phyloP scores from a whole-genome alignment of 2,797 vertebrate species.

The Chelmon rostratus region DNA sequence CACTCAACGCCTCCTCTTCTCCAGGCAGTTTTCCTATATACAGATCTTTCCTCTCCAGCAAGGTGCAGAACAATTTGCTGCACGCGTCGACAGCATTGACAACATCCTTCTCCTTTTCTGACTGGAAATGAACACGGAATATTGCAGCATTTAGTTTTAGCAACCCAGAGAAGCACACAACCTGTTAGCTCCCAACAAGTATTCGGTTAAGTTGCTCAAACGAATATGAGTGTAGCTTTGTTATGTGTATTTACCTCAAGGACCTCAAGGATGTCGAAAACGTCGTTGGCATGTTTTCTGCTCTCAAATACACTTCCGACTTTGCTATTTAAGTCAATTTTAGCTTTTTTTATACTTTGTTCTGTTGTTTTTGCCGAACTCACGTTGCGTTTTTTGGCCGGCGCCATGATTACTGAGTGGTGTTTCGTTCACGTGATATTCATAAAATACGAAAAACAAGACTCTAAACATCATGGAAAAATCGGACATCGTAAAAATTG shows the following conservation, averaged over 20 bases:
- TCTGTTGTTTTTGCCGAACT: conserved; percentile 53
- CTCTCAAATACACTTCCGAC: conserved; percentile 83
- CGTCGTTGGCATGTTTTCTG: conserved; percentile 88
- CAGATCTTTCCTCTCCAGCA: conserved; percentile 89
- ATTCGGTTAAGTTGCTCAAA: accelerated
- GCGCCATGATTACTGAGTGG: conserved; percentile 78
- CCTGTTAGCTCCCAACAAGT: conserved; percentile 11
- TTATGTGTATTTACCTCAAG: conserved; percentile 84
- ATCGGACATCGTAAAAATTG: accelerated
- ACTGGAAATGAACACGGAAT: conserved; percentile 73
- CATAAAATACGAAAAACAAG: background rate
- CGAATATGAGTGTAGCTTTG: accelerated
- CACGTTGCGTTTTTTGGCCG: conserved; percentile 85
- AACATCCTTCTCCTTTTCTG: conserved; percentile 83
- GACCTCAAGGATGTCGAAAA: conserved; percentile 91
- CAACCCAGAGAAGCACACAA: no score
- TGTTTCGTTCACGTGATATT: conserved; percentile 23
- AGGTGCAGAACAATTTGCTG: conserved; percentile 87
- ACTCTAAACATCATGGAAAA: accelerated
- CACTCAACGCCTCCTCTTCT: conserved; percentile 85
- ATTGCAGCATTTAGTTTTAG: accelerated
- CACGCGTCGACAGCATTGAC: conserved; percentile 81
- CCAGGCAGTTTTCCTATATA: conserved; percentile 88
- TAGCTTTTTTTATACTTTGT: conserved; percentile 54
- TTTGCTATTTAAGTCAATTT: conserved; percentile 74